Percentiles rank a stretch among this genome's conserved stretches.
These are phyloP conservation scores for Eretmochelys imbricata DNA, from an alignment of 2,113 vertebrate genomes.

Conservation along the genomic window DNA sequence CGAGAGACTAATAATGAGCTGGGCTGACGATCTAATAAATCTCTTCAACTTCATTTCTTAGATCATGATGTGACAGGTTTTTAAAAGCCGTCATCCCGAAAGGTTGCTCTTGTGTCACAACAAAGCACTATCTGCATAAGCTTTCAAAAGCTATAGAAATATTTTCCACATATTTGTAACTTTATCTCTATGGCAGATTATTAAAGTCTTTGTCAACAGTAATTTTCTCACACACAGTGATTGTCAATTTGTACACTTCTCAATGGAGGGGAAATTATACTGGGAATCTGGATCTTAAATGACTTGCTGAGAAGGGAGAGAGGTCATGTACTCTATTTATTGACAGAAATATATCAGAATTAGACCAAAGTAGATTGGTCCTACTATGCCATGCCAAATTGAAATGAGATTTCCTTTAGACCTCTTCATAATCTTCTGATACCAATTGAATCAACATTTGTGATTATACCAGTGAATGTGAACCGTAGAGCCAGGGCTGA, in stretches of 20 bases:
- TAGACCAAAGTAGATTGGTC: neutral
- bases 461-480: neutral
- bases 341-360: neutral
- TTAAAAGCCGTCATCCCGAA: neutral
- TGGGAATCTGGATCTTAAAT: neutral
- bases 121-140: neutral
- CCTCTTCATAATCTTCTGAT: neutral
- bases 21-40: neutral
- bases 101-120: neutral
- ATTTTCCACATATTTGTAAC: neutral
- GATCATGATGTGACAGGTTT: neutral
- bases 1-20: neutral
- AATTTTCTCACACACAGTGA: neutral
- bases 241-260: neutral
- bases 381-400: neutral
- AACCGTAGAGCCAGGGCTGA: constrained; percentile 46
- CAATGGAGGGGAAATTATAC: neutral
- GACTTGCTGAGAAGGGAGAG: neutral
- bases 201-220: neutral
- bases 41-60: neutral
- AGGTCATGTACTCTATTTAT: neutral
- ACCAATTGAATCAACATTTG: neutral
- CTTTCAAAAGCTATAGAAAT: neutral
- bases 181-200: neutral
- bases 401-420: constrained; percentile 4